These are phyloP conservation scores for Xiphias gladius DNA, from an alignment of 2,113 vertebrate species.

Conservation along the genomic window DNA sequence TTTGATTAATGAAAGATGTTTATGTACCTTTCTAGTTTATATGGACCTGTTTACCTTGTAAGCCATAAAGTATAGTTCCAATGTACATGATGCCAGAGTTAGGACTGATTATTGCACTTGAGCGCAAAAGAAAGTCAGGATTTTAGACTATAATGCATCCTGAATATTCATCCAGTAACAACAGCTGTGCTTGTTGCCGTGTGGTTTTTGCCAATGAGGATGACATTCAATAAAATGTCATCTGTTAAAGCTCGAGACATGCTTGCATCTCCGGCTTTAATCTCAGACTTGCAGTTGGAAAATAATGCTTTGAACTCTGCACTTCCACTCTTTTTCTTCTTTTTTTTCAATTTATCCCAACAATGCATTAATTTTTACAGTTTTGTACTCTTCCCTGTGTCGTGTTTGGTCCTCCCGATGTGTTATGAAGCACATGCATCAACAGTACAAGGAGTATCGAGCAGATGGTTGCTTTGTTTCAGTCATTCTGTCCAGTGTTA, in stretches of 20 bases:
- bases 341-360: conserved; percentile 1
- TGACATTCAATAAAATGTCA: conserved; percentile 49
- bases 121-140: conserved; percentile 69
- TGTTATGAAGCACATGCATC: conserved; percentile 35
- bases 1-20: conserved; percentile 84
- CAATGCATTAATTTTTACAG: conserved; percentile 52
- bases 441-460: conserved; percentile 11
- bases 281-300: conserved; percentile 36
- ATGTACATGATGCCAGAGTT: conserved; percentile 85
- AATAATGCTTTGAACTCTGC: conserved; percentile 40
- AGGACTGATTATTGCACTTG: conserved; percentile 87
- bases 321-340: conserved; percentile 21
- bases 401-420: conserved; percentile 43
- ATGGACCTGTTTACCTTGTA: conserved; percentile 87
- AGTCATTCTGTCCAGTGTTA: conserved; percentile 49
- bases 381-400: conserved; percentile 63
- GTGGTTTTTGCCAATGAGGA: conserved; percentile 76
- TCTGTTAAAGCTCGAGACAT: conserved; percentile 43
- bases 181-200: conserved; percentile 46
- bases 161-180: conserved; percentile 54
- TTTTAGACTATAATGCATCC: conserved; percentile 46
- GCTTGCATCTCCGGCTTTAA: background rate
- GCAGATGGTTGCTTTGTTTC: conserved; percentile 64
- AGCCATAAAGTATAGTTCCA: conserved; percentile 86
- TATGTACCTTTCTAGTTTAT: conserved; percentile 86